phyloP scores from a whole-genome alignment of 2,797 vertebrate species.

The Nannoperca obscura region DNA sequence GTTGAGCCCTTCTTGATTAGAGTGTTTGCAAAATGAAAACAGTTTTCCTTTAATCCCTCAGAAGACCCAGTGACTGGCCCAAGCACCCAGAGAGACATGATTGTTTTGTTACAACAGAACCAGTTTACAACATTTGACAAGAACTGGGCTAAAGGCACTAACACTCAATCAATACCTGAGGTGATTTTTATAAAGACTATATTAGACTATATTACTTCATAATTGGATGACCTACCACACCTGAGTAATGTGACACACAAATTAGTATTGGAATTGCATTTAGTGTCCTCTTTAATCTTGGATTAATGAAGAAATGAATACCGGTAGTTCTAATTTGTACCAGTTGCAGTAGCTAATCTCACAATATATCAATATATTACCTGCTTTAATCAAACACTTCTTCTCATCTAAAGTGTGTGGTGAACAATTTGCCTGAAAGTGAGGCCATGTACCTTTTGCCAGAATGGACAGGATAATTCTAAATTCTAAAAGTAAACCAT shows the following conservation, averaged over 20 bases:
- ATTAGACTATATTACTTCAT: neutral
- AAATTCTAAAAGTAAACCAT: neutral
- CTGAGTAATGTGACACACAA: neutral
- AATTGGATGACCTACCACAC: conserved; percentile 4
- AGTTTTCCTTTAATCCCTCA: conserved; percentile 5
- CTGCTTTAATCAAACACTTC: neutral
- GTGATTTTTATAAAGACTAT: neutral
- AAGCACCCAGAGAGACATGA: neutral
- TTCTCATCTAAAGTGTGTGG: neutral
- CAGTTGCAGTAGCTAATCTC: neutral
- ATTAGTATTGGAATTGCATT: neutral
- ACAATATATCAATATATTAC: neutral
- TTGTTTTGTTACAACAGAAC: conserved; percentile 2
- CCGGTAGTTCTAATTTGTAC: too few relatives aligned
- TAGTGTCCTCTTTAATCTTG: neutral
- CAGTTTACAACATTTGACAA: neutral
- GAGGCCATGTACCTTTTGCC: too few relatives aligned
- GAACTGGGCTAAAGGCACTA: conserved; percentile 3
- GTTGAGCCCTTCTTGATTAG: neutral
- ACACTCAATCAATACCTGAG: neutral
- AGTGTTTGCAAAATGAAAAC: conserved; percentile 11
- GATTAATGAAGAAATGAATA: neutral
- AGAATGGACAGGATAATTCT: neutral
- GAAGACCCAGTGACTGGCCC: neutral
- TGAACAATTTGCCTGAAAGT: neutral